Percentiles rank a stretch among this genome's conserved stretches.
These are phyloP conservation scores for Siderastrea siderea DNA, from an alignment of 92 coral and sea anemone species.

Conservation along the genomic window DNA sequence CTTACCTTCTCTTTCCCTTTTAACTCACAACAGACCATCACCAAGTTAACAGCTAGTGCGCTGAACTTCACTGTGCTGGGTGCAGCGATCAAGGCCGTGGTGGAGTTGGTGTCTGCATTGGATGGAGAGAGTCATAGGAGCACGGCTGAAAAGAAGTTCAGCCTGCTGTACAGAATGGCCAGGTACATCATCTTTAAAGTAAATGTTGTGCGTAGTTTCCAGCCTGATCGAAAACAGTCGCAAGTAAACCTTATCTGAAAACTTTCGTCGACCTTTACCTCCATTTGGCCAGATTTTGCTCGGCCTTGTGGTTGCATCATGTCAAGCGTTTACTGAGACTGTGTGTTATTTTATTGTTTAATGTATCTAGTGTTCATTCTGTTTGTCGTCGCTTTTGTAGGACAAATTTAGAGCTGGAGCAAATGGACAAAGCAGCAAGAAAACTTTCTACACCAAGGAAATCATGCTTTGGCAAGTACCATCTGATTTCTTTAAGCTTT, in stretches of 20 bases:
- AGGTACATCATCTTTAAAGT: conserved; percentile 55
- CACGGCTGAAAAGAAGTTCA: conserved; percentile 81
- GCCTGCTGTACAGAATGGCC: conserved; percentile 86
- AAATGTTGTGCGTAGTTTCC: not conserved
- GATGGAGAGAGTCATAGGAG: conserved; percentile 69
- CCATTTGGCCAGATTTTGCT: no score
- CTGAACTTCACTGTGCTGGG: conserved; percentile 89
- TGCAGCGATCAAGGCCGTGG: conserved; percentile 88
- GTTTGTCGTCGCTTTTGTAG: conserved; percentile 53
- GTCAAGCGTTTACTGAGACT: no score
- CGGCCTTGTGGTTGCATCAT: no score
- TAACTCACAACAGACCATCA: conserved; percentile 73
- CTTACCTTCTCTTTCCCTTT: not conserved
- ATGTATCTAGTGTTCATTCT: not conserved
- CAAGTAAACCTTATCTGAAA: no score
- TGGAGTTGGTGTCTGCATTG: conserved; percentile 75
- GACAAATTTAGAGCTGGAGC: conserved; percentile 93
- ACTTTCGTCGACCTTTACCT: no score
- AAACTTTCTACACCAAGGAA: conserved; percentile 80
- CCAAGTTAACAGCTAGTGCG: conserved; percentile 93
- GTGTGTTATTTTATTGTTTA: no score
- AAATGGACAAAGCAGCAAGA: conserved; percentile 79
- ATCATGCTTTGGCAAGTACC: conserved; percentile 87
- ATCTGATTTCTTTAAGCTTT: not conserved
- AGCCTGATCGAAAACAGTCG: not conserved